These are phyloP conservation scores for Hemicentrotus pulcherrimus DNA, from an alignment of 35 echinoderm and acorn worm genomes.

Conservation along the genomic window DNA sequence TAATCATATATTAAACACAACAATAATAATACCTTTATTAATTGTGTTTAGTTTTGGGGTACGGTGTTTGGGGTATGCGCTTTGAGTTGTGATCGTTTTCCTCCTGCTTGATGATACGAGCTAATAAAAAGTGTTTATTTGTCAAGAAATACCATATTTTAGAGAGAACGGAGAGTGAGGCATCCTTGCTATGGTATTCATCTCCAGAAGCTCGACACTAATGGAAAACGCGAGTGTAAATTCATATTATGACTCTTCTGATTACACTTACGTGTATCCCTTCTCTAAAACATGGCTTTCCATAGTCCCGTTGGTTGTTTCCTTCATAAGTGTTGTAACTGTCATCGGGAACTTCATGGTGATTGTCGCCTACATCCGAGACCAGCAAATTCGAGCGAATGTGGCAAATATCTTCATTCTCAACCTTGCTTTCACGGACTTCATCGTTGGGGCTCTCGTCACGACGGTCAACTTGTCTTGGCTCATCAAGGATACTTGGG, in stretches of 20 bases:
- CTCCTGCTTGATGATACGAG: no score
- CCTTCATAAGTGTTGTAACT: constrained; percentile 41
- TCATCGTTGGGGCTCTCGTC: constrained; percentile 61
- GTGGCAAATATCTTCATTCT: constrained; percentile 60
- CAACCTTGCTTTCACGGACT: constrained; percentile 64
- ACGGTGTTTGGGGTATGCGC: no score
- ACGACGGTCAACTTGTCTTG: constrained; percentile 55
- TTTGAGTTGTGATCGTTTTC: no score
- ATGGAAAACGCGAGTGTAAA: background rate
- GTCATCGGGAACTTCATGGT: constrained; percentile 43
- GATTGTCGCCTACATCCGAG: constrained; percentile 40
- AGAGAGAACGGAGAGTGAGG: no score
- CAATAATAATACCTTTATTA: no score
- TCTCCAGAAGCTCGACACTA: background rate
- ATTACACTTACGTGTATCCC: background rate
- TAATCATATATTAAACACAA: no score
- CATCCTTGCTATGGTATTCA: no score
- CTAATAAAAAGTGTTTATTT: no score
- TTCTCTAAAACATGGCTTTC: background rate
- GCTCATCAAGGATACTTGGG: constrained; percentile 56
- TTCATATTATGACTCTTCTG: no score
- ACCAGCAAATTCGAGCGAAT: constrained; percentile 24
- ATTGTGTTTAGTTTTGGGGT: no score
- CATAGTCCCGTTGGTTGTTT: background rate
- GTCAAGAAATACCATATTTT: no score